These are phyloP conservation scores for Oreochromis spilurus DNA, from an alignment of 2,113 vertebrate species.

Conservation along the genomic window DNA sequence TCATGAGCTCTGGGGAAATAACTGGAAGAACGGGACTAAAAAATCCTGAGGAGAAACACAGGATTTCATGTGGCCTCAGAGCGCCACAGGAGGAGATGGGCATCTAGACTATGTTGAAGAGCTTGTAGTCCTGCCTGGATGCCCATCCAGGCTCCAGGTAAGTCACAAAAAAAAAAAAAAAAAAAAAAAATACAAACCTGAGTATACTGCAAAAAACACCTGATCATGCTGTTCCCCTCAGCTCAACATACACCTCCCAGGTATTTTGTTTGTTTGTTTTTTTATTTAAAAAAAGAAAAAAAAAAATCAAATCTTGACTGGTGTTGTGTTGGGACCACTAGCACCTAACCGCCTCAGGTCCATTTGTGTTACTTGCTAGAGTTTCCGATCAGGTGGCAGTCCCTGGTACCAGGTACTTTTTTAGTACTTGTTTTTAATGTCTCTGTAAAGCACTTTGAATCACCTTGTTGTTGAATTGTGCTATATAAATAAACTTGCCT, in stretches of 20 bases:
- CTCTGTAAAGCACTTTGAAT: too few relatives aligned
- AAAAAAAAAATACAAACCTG: neutral
- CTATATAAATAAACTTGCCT: too few relatives aligned
- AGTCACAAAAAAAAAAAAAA: neutral
- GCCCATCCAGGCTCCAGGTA: neutral
- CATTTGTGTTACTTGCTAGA: neutral
- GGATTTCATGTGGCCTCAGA: neutral
- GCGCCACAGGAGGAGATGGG: neutral
- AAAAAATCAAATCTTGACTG: rapidly evolving
- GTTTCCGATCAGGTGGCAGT: neutral
- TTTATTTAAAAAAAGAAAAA: neutral
- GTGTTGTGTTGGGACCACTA: neutral
- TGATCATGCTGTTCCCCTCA: neutral
- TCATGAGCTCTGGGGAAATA: neutral
- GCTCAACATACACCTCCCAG: neutral
- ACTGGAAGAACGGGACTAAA: neutral
- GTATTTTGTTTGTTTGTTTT: neutral
- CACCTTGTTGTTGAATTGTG: too few relatives aligned
- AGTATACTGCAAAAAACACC: neutral
- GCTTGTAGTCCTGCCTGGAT: neutral
- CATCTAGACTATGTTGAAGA: neutral
- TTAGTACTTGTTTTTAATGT: too few relatives aligned
- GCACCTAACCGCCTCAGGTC: rapidly evolving
- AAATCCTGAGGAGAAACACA: neutral
- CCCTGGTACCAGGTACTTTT: neutral